phyloP scores from a whole-genome alignment of 2,888 invertebrate genomes.

The Agrypnus murinus region DNA sequence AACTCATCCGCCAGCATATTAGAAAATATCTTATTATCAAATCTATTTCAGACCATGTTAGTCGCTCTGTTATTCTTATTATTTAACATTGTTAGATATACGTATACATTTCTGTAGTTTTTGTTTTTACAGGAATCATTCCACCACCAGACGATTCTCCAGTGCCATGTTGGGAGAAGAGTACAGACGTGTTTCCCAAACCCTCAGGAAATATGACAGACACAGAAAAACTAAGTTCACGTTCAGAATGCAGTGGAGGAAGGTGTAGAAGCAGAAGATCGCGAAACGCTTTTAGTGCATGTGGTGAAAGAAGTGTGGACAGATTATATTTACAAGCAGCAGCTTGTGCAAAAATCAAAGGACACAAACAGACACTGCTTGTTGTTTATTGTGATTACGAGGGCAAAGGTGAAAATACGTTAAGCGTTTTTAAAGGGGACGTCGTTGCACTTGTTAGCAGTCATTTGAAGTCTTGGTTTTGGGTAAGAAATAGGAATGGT shows the following conservation, averaged over 20 bases:
- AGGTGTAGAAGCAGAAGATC: slow-evolving; percentile 68
- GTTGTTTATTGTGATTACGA: slow-evolving; percentile 82
- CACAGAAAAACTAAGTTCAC: slow-evolving; percentile 79
- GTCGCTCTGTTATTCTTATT: too few species aligned
- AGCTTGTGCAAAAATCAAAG: slow-evolving; percentile 68
- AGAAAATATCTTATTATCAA: too few species aligned
- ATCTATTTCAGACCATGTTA: too few species aligned
- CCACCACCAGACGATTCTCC: slow-evolving; percentile 75
- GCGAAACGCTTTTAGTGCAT: slow-evolving; percentile 68
- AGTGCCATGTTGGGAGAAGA: slow-evolving; percentile 87
- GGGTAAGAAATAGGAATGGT: slow-evolving; percentile 81
- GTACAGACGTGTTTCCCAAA: slow-evolving; percentile 86
- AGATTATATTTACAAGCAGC: slow-evolving; percentile 79
- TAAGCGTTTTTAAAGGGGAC: slow-evolving; percentile 82
- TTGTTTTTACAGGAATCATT: slow-evolving; percentile 64
- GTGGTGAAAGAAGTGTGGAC: slow-evolving; percentile 84
- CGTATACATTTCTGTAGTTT: too few species aligned
- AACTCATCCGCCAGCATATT: too few species aligned
- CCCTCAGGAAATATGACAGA: slow-evolving; percentile 89
- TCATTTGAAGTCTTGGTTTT: slow-evolving; percentile 81
- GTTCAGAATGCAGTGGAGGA: slow-evolving; percentile 80
- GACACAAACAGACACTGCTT: slow-evolving; percentile 80
- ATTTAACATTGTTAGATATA: too few species aligned
- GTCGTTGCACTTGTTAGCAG: slow-evolving; percentile 81
- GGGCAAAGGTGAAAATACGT: slow-evolving; percentile 74